Percentiles rank a stretch among this genome's conserved stretches.
These are phyloP conservation scores for Toxotes jaculatrix DNA, from an alignment of 2,113 vertebrate species.

Conservation along the genomic window DNA sequence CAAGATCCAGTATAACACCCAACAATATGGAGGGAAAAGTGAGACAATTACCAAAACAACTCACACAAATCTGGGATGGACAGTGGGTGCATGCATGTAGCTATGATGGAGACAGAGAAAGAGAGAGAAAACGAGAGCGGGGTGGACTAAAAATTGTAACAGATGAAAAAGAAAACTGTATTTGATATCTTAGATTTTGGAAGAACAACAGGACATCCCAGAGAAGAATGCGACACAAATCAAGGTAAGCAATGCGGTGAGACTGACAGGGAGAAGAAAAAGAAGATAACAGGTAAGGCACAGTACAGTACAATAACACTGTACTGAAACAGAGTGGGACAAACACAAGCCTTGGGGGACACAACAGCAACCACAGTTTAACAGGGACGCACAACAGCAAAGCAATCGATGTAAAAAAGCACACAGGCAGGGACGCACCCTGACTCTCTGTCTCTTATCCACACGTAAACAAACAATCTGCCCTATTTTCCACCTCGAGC, in stretches of 20 bases:
- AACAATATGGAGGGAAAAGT: neutral
- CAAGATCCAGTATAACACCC: neutral
- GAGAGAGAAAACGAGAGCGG: neutral
- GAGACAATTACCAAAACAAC: constrained; percentile 7
- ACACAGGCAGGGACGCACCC: neutral
- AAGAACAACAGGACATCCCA: neutral
- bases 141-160: neutral
- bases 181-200: neutral
- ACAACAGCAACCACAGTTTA: constrained; percentile 9
- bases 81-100: neutral
- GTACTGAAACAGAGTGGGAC: neutral
- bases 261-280: neutral
- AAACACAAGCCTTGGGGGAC: constrained; percentile 4
- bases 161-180: neutral
- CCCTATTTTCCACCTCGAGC: constrained; percentile 28
- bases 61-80: neutral
- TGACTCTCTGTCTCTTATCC: constrained; percentile 5
- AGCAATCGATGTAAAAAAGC: constrained; percentile 24
- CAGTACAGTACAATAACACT: neutral
- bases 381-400: constrained; percentile 17
- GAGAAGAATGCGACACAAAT: neutral
- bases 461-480: constrained; percentile 38
- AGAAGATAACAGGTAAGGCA: neutral
- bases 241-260: neutral
- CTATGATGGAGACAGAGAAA: neutral